Evolutionary conservation across 35 echinoderm and acorn worm genomes (phyloP).

Genomic region (Ptychodera flava): DNA sequence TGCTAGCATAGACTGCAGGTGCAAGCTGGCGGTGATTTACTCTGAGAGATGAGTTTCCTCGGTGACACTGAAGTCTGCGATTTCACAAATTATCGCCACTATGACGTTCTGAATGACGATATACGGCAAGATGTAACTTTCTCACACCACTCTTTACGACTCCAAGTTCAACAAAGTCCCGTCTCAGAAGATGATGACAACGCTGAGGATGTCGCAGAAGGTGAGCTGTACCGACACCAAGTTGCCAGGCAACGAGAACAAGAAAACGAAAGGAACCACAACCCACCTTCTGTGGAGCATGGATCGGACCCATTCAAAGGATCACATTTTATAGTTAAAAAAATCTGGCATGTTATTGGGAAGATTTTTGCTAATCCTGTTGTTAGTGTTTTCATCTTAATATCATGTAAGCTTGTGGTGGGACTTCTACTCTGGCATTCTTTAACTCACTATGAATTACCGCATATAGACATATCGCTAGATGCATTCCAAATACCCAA

Average conservation of each 20-base stretch:
- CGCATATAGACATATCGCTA: slow-evolving; percentile 75
- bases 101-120: neutral
- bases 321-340: neutral
- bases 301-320: neutral
- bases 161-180: neutral
- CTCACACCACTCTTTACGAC: neutral
- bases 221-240: neutral
- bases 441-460: slow-evolving; percentile 53
- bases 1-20: too few species aligned
- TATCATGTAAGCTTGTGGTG: slow-evolving; percentile 22
- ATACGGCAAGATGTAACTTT: neutral
- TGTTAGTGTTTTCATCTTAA: slow-evolving; percentile 33
- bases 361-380: slow-evolving; percentile 3
- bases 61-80: neutral
- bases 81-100: neutral
- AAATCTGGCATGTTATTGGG: slow-evolving; percentile 25
- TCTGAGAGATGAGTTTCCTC: neutral
- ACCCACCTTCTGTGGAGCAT: neutral
- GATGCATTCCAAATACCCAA: slow-evolving; percentile 88
- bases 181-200: neutral
- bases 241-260: neutral
- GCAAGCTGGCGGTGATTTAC: too few species aligned
- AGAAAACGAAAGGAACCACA: neutral
- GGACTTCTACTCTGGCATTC: slow-evolving; percentile 20
- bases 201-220: too few species aligned